A percentile compares a stretch with the other conserved stretches of the same genome.
Evolutionary conservation across 2,888 invertebrate species (phyloP).

Genomic region (Baronia brevicornis): DNA sequence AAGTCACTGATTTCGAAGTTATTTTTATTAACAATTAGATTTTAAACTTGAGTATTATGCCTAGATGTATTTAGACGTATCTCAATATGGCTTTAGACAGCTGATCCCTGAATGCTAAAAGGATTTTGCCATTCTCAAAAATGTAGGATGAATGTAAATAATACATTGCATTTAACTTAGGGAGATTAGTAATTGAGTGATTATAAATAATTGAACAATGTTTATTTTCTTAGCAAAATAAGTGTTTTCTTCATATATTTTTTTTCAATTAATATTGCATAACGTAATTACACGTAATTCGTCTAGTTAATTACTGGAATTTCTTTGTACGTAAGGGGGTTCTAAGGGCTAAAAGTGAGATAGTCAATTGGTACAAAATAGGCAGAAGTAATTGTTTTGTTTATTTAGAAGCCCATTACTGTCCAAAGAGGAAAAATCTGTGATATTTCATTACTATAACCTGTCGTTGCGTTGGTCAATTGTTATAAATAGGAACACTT

Average conservation of each 20-base stretch:
- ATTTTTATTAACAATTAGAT: slow-evolving; percentile 69
- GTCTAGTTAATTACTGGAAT: slow-evolving; percentile 58
- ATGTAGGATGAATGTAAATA: slow-evolving; percentile 58
- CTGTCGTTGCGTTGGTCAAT: slow-evolving; percentile 75
- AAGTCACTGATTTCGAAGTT: slow-evolving; percentile 67
- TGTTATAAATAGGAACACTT: slow-evolving; percentile 67
- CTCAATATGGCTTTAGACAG: slow-evolving; percentile 45
- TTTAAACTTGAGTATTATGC: slow-evolving; percentile 63
- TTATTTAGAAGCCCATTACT: slow-evolving; percentile 61
- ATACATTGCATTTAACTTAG: slow-evolving; percentile 70
- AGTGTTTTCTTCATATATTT: slow-evolving; percentile 55
- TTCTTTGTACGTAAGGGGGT: slow-evolving; percentile 70
- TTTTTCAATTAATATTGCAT: slow-evolving; percentile 52
- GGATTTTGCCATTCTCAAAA: slow-evolving; percentile 50
- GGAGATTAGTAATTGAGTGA: slow-evolving; percentile 56
- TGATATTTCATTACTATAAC: slow-evolving; percentile 74
- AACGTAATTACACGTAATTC: slow-evolving; percentile 59
- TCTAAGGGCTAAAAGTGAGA: slow-evolving; percentile 44
- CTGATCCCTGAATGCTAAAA: slow-evolving; percentile 44
- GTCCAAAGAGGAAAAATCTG: slow-evolving; percentile 76
- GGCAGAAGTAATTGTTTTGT: slow-evolving; percentile 41
- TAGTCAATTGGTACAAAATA: slow-evolving; percentile 62
- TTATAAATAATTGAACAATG: slow-evolving; percentile 54
- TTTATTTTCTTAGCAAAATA: slow-evolving; percentile 60
- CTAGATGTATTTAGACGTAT: slow-evolving; percentile 56